These are phyloP conservation scores for Drosophila infuscata DNA, from an alignment of 2,888 invertebrate genomes.

Conservation along the genomic window DNA sequence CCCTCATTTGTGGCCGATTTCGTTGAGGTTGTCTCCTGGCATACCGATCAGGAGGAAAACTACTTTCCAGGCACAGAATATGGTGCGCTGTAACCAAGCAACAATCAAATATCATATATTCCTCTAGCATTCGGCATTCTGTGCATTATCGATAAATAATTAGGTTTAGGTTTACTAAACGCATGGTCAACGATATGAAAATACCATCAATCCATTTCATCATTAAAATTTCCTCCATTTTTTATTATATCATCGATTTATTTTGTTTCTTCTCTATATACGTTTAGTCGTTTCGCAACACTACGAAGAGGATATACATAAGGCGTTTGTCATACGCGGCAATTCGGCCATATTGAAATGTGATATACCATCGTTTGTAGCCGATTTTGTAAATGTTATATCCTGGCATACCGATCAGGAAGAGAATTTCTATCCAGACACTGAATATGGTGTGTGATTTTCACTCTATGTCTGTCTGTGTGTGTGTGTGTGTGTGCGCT, in stretches of 20 bases:
- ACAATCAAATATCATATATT: conserved; percentile 4
- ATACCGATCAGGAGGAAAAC: conserved; percentile 88
- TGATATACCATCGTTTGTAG: conserved; percentile 96
- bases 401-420: conserved; percentile 93
- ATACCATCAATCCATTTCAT: conserved; percentile 18
- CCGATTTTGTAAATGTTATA: conserved; percentile 94
- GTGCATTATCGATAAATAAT: conserved; percentile 28
- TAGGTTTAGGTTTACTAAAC: conserved; percentile 63
- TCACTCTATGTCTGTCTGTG: not conserved
- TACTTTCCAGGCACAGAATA: conserved; percentile 85
- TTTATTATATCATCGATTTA: conserved; percentile 32
- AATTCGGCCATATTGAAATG: conserved; percentile 95
- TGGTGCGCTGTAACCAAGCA: conserved; percentile 76
- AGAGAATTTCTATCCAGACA: conserved; percentile 84
- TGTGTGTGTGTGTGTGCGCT: conserved; percentile 51
- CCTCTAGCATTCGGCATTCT: conserved; percentile 11
- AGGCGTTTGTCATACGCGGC: conserved; percentile 95
- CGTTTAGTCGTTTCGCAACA: conserved; percentile 93
- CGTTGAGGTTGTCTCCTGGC: conserved; percentile 94
- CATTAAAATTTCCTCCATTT: conserved; percentile 15
- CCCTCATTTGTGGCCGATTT: conserved; percentile 97
- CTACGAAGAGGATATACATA: conserved; percentile 96
- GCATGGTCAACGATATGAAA: conserved; percentile 56
- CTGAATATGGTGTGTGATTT: conserved; percentile 84
- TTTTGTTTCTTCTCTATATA: conserved; percentile 40